Evolutionary conservation across 2,113 vertebrate genomes (phyloP).

Genomic region (rat (Rattus norvegicus)): GRCr8 NC_086025.1:43435501-43436000

Average conservation of each 20-base stretch:
- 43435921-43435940: no score
- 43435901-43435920: no score
- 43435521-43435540: background rate
- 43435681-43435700: no score
- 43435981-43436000: no score
- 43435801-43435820: no score
- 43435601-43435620: background rate
- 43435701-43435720: no score
- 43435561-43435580: background rate
- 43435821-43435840: no score
- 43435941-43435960: no score
- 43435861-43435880: no score
- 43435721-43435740: background rate
- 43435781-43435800: background rate
- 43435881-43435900: fast-evolving
- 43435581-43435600: background rate
- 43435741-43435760: background rate
- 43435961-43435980: no score
- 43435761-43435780: background rate
- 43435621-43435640: background rate
- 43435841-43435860: no score
- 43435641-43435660: background rate
- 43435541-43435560: background rate
- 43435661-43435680: background rate
- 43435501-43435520: background rate